A percentile compares a stretch with the other conserved stretches of the same genome.
Conservation (phyloP, 2,113 vertebrate species). For the Phainopepla nitens region DNA sequence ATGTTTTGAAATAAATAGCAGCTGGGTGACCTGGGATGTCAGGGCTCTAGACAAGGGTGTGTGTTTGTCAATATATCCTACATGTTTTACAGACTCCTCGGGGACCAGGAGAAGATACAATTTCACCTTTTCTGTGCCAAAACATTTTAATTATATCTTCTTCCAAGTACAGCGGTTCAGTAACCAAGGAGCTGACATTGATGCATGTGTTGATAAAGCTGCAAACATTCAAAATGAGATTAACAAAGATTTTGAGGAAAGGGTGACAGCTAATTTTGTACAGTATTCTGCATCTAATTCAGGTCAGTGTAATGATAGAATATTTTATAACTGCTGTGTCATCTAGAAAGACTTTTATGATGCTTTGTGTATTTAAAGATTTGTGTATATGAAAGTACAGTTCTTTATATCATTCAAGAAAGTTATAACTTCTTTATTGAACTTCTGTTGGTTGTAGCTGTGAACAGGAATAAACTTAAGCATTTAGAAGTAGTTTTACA, state of each 20-base stretch:
- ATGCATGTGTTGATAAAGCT: constrained; percentile 99
- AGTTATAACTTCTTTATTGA: constrained; percentile 55
- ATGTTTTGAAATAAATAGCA: constrained; percentile 85
- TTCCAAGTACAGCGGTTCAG: constrained; percentile 95
- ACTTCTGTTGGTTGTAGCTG: not conserved
- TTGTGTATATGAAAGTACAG: constrained; percentile 22
- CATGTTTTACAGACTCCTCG: constrained; percentile 84
- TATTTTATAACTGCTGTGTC: constrained; percentile 86
- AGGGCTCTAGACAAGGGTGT: constrained; percentile 77
- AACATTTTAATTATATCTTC: constrained; percentile 99
- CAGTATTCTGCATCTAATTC: constrained; percentile 94
- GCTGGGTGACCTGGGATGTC: constrained; percentile 80
- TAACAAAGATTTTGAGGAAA: constrained; percentile 99
- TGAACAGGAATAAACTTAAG: not conserved
- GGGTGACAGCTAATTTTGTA: constrained; percentile 99
- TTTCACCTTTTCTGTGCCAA: constrained; percentile 95
- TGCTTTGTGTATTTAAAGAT: constrained; percentile 62
- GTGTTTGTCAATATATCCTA: constrained; percentile 88
- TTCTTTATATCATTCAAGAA: constrained; percentile 52
- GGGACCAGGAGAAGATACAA: constrained; percentile 85
- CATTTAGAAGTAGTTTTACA: constrained; percentile 9
- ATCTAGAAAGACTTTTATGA: constrained; percentile 73
- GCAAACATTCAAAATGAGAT: constrained; percentile 99
- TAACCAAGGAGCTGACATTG: constrained; percentile 99
- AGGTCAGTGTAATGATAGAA: constrained; percentile 93